Evolutionary conservation across 2,888 invertebrate species (phyloP).

Genomic region (Dynastes tityus): DNA sequence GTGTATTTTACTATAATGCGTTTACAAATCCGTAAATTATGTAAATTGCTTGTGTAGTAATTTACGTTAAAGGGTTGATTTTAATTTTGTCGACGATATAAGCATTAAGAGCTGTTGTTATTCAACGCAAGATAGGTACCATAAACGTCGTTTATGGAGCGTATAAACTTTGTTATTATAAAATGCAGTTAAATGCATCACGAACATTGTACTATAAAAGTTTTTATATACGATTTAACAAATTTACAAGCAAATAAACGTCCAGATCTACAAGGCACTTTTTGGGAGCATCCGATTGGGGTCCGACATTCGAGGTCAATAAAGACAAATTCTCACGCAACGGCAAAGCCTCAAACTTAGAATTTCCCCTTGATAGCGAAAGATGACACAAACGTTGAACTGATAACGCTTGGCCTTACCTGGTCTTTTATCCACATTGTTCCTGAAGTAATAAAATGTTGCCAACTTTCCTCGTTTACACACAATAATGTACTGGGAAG

Average conservation of each 20-base stretch:
- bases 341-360: slow-evolving; percentile 7
- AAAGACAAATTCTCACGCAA: slow-evolving; percentile 27
- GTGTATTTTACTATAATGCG: not conserved
- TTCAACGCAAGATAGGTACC: not conserved
- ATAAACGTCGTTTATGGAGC: not conserved
- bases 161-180: not conserved
- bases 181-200: slow-evolving; percentile 18
- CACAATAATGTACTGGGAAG: slow-evolving; percentile 49
- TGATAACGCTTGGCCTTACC: slow-evolving; percentile 36
- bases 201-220: not conserved
- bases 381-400: slow-evolving; percentile 39
- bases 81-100: not conserved
- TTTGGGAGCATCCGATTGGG: slow-evolving; percentile 18
- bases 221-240: slow-evolving; percentile 14
- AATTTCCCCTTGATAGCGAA: slow-evolving; percentile 28
- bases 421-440: slow-evolving; percentile 38
- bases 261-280: not conserved
- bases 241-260: slow-evolving; percentile 8
- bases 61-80: not conserved
- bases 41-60: slow-evolving; percentile 9
- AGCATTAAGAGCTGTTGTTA: not conserved
- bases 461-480: slow-evolving; percentile 55
- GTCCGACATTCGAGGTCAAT: slow-evolving; percentile 17
- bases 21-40: slow-evolving; percentile 5
- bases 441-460: slow-evolving; percentile 48